These are phyloP conservation scores for Neogale vison DNA, from an alignment of 2,113 vertebrate genomes.

Conservation along the genomic window DNA sequence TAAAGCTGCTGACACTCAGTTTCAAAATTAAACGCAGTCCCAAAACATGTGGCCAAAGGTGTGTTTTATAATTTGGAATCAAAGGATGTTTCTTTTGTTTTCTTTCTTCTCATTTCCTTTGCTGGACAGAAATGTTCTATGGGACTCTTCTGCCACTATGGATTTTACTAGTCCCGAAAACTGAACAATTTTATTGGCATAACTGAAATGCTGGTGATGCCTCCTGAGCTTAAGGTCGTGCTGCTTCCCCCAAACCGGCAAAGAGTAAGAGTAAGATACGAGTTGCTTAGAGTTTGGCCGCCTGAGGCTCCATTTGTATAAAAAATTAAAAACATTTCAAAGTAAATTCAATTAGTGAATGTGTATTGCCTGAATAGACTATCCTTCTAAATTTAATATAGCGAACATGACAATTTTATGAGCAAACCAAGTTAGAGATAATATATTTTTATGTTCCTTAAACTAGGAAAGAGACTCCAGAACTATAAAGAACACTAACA, in stretches of 20 bases:
- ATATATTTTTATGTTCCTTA: constrained; percentile 76
- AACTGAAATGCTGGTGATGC: constrained; percentile 12
- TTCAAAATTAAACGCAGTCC: neutral
- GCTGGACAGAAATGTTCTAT: neutral
- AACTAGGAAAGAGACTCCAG: constrained; percentile 67
- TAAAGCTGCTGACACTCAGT: neutral
- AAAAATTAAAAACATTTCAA: constrained; percentile 79
- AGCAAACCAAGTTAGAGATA: constrained; percentile 73
- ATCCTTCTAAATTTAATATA: constrained; percentile 77
- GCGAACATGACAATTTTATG: constrained; percentile 73
- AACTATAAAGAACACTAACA: constrained; percentile 67
- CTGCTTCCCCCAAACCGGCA: constrained; percentile 1
- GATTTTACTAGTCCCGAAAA: constrained; percentile 2
- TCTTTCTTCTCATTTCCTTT: constrained; percentile 12
- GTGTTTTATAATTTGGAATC: neutral
- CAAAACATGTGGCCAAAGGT: neutral
- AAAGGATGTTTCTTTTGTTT: neutral
- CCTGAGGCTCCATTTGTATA: constrained; percentile 71
- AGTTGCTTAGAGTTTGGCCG: constrained; percentile 56
- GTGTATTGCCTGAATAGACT: constrained; percentile 70
- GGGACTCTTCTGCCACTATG: neutral
- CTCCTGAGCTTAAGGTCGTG: neutral
- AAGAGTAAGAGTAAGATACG: constrained; percentile 39
- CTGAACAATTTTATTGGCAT: neutral
- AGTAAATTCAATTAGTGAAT: constrained; percentile 78